Conservation (phyloP, 2,797 vertebrate species). For the Arrhamphus sclerolepis region DNA sequence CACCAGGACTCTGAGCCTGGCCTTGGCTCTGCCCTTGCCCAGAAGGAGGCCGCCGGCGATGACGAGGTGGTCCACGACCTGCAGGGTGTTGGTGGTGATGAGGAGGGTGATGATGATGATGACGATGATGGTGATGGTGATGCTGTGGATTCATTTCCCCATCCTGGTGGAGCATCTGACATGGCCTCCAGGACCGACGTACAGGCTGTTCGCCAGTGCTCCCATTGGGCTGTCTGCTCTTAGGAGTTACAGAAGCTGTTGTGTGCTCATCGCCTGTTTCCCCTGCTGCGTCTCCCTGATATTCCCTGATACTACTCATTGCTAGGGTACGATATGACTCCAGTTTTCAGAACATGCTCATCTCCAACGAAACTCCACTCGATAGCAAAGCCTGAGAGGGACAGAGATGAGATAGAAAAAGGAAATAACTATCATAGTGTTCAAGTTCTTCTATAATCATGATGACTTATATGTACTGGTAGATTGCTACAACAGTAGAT, state of each 20-base stretch:
- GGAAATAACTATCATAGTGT: neutral
- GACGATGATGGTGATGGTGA: conserved; percentile 59
- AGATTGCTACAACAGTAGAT: too few relatives aligned
- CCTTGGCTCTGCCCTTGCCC: conserved; percentile 46
- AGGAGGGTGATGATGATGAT: conserved; percentile 40
- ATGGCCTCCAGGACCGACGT: conserved; percentile 79
- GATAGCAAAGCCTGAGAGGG: conserved; percentile 31
- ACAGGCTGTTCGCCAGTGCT: conserved; percentile 49
- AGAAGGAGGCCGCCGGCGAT: conserved; percentile 52
- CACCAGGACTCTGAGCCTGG: conserved; percentile 42
- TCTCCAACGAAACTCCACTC: conserved; percentile 43
- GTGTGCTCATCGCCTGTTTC: conserved; percentile 54
- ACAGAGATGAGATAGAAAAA: conserved; percentile 12
- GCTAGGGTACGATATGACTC: conserved; percentile 34
- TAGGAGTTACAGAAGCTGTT: conserved; percentile 13
- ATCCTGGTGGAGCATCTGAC: conserved; percentile 79
- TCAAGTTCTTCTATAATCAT: too few relatives aligned
- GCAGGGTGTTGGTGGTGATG: conserved; percentile 36
- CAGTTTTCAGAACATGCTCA: conserved; percentile 56
- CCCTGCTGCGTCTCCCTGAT: conserved; percentile 47
- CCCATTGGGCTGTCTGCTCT: conserved; percentile 57
- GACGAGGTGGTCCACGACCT: conserved; percentile 55
- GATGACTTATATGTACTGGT: too few relatives aligned
- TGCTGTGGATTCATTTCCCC: conserved; percentile 67
- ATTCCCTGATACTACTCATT: conserved; percentile 67